Evolutionary conservation across 2,888 invertebrate species (phyloP).

Genomic region (Chrysolina americana): DNA sequence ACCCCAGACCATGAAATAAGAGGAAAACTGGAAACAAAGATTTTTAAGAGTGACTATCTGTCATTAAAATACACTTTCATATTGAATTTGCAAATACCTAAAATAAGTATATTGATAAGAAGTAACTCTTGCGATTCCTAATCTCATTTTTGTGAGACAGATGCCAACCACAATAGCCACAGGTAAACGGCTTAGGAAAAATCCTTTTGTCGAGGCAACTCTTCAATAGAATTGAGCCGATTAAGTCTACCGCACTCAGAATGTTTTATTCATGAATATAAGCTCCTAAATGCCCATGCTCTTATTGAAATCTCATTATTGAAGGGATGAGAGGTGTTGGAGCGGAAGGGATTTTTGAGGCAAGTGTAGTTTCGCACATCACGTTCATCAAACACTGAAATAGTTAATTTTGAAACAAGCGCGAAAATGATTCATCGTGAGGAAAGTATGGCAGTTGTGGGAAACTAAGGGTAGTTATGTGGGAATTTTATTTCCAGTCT

Average conservation of each 20-base stretch:
- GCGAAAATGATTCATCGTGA: too few species aligned
- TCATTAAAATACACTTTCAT: neutral
- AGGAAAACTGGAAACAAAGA: too few species aligned
- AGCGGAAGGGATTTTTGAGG: neutral
- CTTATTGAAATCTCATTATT: conserved; percentile 14
- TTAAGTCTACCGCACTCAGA: conserved; percentile 6
- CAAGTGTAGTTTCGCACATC: neutral
- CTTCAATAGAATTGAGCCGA: conserved; percentile 7
- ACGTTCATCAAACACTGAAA: neutral
- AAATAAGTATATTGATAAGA: neutral
- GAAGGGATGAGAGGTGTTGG: neutral
- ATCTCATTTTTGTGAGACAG: conserved; percentile 22
- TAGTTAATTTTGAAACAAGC: too few species aligned
- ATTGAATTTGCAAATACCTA: neutral
- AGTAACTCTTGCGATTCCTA: conserved; percentile 8
- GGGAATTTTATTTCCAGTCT: too few species aligned
- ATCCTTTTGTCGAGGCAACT: conserved; percentile 12
- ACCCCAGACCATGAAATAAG: too few species aligned
- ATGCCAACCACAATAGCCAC: conserved; percentile 13
- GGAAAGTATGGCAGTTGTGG: too few species aligned
- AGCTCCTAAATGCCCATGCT: conserved; percentile 18
- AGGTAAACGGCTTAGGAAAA: conserved; percentile 20
- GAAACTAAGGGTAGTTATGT: too few species aligned
- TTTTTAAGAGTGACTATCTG: too few species aligned
- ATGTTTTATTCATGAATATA: conserved; percentile 19